Evolutionary conservation across 2,113 vertebrate species (phyloP), one percentile per base, ranked within the genome.

Genomic region (Plotosus lineatus): DNA sequence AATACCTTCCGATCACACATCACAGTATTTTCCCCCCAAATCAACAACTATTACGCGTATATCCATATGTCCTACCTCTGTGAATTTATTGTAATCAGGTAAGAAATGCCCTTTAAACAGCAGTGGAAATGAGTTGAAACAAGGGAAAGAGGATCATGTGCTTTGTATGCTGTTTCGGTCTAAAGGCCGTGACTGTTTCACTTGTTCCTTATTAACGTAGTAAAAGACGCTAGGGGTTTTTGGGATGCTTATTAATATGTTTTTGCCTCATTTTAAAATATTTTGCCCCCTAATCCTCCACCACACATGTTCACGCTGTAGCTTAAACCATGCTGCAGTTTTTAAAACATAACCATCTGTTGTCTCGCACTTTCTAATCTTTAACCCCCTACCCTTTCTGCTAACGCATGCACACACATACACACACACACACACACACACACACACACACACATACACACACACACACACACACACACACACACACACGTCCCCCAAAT

Each of bases 281-380:
- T 88, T 89, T 87, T 88, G 75, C 78, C 81, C 86, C 82, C 77
- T 81, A 75, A 82, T 85, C 80, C 86, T 87, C 85, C 79, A 86
- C 83, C 83, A 81, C 77, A 84, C 78, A 86, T 5, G 23, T 60
- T 66, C 82, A 82, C 75, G 31, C 44, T 19, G 48, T 46, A 63
- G 75, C 36, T 42, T 6, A 23, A 51, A 51, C 83, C 81, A 86
- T 83, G 87, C 88, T 88, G 85, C 81, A 87, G 87, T 88, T 89
- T 90, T 92, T 92, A 92, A 90, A 90, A 91, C 90, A 84, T 88
- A 88, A 86, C 91, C 92, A 93, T 94, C 93, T 94, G 92, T 91
- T 91, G 91, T 93, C 92, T 94, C 89, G 85, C 92, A 93, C 91
- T 90, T 93, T 90, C 84, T 92, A 91, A 93, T 93, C 92, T 91